Base-by-base conservation (phyloP, 2,797 vertebrate species). In the Clarias pachynema region DNA sequence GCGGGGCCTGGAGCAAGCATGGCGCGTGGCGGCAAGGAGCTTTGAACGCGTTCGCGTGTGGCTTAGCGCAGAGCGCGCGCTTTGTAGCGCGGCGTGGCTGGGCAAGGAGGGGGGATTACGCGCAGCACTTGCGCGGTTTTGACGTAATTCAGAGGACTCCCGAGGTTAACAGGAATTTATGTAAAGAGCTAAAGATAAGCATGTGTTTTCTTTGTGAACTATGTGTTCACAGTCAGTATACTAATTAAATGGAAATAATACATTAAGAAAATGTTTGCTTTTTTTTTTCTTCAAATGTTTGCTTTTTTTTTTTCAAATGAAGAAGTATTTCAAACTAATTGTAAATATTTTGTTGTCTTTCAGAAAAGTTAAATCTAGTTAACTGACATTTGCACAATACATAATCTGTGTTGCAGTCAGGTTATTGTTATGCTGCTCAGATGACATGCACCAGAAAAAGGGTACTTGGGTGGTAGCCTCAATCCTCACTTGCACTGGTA, bases 1-100 rank as follows among this genome's bases (percentile, higher is more conserved):
- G 90, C 85, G 87, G 87, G 88, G 85, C 84, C 79, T 80, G 53
- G 66, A 63, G 83, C 53, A 8, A 70, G 78, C 88, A 87, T 89
- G 86, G 89, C 91, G 89, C 89, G 90, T 90, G 89, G 90, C 88
- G 88, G 86, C 78, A 20, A 7, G 59, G 59, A 40, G 57, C 88
- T 89, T 84, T 65, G 84, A 86, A 88, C 75, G 85, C 83, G 86
- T 68, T 78, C 86, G 89, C 88, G 89, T 86, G 84, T 88, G 88
- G 77, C 83, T 75, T 77, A 74, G 65, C 62, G 22, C 3, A 26
- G 88, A 85, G 87, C 83, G 70, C 86, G 88, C 85, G 86, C 89
- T 86, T 87, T 15, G 83, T 73, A 80, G 84, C 29, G 31, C 29
- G 24, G 2, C 10, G 79, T 44, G 78, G 57, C 15, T 62, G 59